Percentiles rank a stretch among this genome's conserved stretches.
Conservation (phyloP, 53 echinoderm and acorn worm genomes). For the Stichopus horrens region DNA sequence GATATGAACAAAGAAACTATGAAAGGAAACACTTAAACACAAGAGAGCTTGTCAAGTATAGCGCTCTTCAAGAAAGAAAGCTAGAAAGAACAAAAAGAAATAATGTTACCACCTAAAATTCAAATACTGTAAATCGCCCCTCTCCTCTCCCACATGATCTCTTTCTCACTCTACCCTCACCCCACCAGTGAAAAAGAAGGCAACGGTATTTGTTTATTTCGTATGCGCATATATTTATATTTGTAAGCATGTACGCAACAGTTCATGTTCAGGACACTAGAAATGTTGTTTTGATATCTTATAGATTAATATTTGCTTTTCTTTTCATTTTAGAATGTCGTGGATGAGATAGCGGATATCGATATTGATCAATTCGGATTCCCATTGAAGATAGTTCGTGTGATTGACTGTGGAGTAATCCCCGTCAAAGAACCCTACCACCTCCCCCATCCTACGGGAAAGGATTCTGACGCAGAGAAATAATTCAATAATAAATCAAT, state of each 20-base stretch:
- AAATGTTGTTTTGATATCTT: neutral
- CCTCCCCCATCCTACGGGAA: conserved; percentile 55
- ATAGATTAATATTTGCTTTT: neutral
- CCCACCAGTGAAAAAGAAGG: no score
- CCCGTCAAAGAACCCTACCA: conserved; percentile 72
- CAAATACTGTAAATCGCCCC: no score
- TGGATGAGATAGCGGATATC: conserved; percentile 66
- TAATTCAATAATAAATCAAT: neutral
- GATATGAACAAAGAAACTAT: no score
- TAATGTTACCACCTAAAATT: no score
- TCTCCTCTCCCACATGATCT: no score
- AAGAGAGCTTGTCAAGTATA: no score
- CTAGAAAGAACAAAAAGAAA: no score
- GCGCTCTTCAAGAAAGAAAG: no score
- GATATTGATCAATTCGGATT: conserved; percentile 74
- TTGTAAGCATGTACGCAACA: neutral
- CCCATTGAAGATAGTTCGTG: conserved; percentile 64
- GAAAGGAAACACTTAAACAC: no score
- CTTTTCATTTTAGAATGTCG: conserved; percentile 57
- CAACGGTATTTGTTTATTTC: no score
- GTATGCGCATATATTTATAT: neutral
- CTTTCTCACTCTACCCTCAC: no score
- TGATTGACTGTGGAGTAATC: conserved; percentile 78
- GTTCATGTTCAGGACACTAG: neutral
- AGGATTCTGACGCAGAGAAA: neutral